Evolutionary conservation across 2,113 vertebrate genomes (phyloP).

Genomic region (Gasterosteus aculeatus): DNA sequence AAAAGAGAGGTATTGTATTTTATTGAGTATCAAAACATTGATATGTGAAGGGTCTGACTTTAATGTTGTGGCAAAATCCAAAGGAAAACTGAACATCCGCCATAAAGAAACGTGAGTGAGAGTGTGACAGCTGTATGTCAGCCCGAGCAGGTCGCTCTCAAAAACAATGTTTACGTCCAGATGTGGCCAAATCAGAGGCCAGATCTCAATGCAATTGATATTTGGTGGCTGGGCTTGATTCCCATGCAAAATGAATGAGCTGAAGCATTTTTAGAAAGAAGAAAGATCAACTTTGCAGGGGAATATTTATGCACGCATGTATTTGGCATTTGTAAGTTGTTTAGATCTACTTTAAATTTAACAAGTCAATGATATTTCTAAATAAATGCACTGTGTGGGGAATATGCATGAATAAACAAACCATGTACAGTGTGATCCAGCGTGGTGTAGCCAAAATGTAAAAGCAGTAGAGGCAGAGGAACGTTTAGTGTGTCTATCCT

Average conservation of each 20-base stretch:
- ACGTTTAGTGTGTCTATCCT: slow-evolving; percentile 37
- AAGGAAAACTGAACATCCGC: neutral
- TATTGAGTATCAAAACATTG: neutral
- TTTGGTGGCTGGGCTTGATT: no score
- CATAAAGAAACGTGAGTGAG: neutral
- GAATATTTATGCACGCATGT: neutral
- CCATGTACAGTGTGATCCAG: neutral
- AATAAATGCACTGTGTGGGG: neutral
- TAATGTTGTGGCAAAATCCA: neutral
- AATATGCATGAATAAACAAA: slow-evolving; percentile 5
- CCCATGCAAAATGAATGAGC: neutral
- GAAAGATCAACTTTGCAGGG: neutral
- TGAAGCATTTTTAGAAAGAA: neutral
- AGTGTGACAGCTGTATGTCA: neutral
- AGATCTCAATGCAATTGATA: neutral
- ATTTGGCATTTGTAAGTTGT: neutral
- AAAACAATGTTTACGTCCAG: neutral
- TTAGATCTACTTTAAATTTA: neutral
- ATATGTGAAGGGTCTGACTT: neutral
- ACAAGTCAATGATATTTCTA: neutral
- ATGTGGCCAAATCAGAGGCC: neutral
- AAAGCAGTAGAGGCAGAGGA: neutral
- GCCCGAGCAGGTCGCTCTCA: neutral
- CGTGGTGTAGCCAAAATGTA: neutral
- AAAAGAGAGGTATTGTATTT: neutral